Evolutionary conservation across 2,113 vertebrate species (phyloP).

Genomic region (Geococcyx californianus): DNA sequence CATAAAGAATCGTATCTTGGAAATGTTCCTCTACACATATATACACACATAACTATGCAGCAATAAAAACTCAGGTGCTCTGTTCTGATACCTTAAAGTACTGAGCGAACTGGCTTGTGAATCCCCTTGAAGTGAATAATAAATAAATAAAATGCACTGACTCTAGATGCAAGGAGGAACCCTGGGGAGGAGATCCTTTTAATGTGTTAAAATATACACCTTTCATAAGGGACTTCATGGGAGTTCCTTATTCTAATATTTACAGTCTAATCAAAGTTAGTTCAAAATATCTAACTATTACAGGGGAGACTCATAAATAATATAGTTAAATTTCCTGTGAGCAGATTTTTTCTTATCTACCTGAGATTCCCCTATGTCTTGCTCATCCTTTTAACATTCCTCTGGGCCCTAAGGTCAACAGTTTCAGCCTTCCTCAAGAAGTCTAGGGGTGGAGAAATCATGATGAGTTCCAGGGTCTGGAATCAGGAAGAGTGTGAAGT

Average conservation of each 20-base stretch:
- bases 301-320: not conserved
- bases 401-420: not conserved
- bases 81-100: not conserved
- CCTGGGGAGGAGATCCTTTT: not conserved
- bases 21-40: too few species aligned
- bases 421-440: not conserved
- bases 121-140: not conserved
- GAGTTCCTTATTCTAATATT: not conserved
- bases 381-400: not conserved
- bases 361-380: not conserved
- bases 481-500: not conserved
- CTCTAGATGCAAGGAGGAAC: not conserved
- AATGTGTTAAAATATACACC: not conserved
- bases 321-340: not conserved
- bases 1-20: fast-evolving
- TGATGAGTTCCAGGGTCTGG: not conserved
- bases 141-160: not conserved
- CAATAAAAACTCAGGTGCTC: not conserved
- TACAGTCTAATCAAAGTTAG: not conserved
- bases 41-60: not conserved
- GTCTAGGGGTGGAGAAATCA: fast-evolving
- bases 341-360: not conserved
- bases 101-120: not conserved
- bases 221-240: not conserved
- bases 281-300: not conserved